phyloP scores from a whole-genome alignment of 2,113 vertebrate species.

The Anser cygnoides region DNA sequence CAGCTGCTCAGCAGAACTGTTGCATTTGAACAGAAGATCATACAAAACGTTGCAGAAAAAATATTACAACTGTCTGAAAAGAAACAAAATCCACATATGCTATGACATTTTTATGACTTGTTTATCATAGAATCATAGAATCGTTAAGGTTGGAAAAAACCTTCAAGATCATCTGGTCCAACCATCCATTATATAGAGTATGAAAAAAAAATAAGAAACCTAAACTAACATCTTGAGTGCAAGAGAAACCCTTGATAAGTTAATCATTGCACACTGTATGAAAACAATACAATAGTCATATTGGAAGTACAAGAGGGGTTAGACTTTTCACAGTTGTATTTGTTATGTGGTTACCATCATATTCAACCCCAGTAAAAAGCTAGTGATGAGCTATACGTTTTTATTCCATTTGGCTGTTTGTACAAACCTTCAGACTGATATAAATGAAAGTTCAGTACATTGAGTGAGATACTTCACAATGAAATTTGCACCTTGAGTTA shows the following conservation, averaged over 20 bases:
- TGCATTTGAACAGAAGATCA: neutral
- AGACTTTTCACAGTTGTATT: neutral
- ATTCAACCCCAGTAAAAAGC: neutral
- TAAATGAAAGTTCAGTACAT: neutral
- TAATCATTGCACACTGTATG: neutral
- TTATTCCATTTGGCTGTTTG: neutral
- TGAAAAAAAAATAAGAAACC: neutral
- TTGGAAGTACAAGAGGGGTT: neutral
- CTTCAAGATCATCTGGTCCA: no score
- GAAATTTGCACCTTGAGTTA: neutral
- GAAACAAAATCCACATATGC: neutral
- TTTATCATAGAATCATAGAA: neutral
- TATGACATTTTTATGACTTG: neutral
- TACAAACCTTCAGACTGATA: neutral
- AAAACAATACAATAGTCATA: neutral
- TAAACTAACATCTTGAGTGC: neutral
- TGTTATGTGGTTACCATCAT: neutral
- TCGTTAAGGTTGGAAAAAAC: no score
- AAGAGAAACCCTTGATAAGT: neutral
- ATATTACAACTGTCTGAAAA: neutral
- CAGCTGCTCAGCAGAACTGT: neutral
- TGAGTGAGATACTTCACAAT: neutral
- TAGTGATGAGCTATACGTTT: neutral
- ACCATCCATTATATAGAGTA: no score
- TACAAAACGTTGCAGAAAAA: neutral